Conservation (phyloP, 2,797 vertebrate species). For the Chaenodraco wilsoni region DNA sequence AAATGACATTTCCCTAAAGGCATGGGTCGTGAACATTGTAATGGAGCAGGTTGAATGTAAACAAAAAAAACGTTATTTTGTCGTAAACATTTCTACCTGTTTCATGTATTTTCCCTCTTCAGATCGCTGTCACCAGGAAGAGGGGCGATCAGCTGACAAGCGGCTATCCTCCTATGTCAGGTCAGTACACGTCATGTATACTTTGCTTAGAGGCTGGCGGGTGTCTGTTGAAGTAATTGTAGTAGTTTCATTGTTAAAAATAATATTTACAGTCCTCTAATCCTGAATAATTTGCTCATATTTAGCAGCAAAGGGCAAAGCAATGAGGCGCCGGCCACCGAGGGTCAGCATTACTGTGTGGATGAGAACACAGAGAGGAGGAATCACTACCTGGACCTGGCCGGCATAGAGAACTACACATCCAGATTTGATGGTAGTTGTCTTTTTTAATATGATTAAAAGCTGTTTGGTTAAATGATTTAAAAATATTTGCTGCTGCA, state of each 20-base stretch:
- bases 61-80: background rate
- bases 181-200: conserved; percentile 52
- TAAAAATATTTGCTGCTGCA: no score
- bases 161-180: conserved; percentile 80
- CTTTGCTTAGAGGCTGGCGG: background rate
- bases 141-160: conserved; percentile 77
- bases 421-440: conserved; percentile 85
- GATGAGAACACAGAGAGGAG: conserved; percentile 90
- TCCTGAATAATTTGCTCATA: background rate
- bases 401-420: conserved; percentile 90
- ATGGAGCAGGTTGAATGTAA: background rate
- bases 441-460: background rate
- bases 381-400: conserved; percentile 91
- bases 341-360: conserved; percentile 86
- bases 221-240: background rate
- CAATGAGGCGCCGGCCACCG: conserved; percentile 67
- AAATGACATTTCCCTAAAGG: background rate
- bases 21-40: background rate
- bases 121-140: conserved; percentile 83
- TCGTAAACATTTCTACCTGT: background rate
- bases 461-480: background rate
- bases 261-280: background rate
- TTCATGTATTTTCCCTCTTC: conserved; percentile 22
- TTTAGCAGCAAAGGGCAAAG: conserved; percentile 71
- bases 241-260: background rate